A percentile compares a stretch with the other conserved stretches of the same genome.
phyloP scores from a whole-genome alignment of 1,140 invertebrate species.

The Drosophila ananassae region DNA sequence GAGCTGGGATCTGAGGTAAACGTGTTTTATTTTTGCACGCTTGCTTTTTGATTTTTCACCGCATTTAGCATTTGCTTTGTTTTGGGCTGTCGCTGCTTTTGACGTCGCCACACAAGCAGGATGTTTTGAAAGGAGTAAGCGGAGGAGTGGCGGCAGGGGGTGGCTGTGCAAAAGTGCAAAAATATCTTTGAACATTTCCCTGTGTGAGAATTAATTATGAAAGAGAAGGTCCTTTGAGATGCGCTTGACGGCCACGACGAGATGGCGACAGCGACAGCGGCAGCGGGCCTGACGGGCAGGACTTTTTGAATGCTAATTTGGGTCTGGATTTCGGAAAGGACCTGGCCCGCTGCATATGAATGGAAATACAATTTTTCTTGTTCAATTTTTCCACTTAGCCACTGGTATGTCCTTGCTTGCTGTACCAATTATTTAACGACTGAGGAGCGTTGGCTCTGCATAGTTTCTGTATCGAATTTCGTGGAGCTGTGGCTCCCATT shows the following conservation, averaged over 20 bases:
- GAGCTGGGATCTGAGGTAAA: slow-evolving; percentile 39
- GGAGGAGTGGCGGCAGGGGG: neutral
- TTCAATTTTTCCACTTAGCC: slow-evolving; percentile 57
- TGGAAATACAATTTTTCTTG: slow-evolving; percentile 58
- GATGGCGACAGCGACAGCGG: slow-evolving; percentile 44
- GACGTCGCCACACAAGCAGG: slow-evolving; percentile 55
- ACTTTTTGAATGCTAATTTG: slow-evolving; percentile 61
- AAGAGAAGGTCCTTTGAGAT: slow-evolving; percentile 62
- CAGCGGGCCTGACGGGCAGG: slow-evolving; percentile 13
- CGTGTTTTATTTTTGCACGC: slow-evolving; percentile 54
- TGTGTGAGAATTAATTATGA: slow-evolving; percentile 75
- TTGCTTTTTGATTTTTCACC: slow-evolving; percentile 58
- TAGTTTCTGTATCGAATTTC: neutral
- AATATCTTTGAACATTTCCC: slow-evolving; percentile 77
- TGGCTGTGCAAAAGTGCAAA: slow-evolving; percentile 46
- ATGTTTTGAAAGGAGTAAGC: slow-evolving; percentile 18
- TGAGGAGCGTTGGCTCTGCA: neutral
- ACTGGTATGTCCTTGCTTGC: neutral
- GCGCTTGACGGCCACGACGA: slow-evolving; percentile 38
- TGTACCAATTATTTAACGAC: neutral
- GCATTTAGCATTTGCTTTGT: slow-evolving; percentile 51
- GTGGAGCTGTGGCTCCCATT: neutral
- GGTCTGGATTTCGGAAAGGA: slow-evolving; percentile 8
- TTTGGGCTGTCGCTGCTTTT: slow-evolving; percentile 63
- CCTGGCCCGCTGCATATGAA: slow-evolving; percentile 23